Evolutionary conservation across 2,888 invertebrate species (phyloP), one percentile per base, ranked within the genome.

Genomic region (Phlogophora meticulosa): DNA sequence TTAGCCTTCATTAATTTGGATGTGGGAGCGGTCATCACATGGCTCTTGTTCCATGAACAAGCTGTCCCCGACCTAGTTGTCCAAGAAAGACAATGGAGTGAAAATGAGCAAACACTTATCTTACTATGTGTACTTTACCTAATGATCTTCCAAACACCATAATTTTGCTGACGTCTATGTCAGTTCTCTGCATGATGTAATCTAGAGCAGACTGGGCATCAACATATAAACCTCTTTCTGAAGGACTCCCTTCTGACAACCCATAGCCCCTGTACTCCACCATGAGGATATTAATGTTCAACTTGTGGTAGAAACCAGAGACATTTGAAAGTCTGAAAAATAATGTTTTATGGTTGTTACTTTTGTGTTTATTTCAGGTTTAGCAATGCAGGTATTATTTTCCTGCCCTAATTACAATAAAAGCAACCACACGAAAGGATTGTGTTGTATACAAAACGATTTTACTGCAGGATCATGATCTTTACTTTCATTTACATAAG

Each of bases 181-280:
- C 99, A 81, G 96, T 96, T 72, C 99, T 96, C 59, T 97, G 96
- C 85, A 97, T 96, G 32, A 99, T 94, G 94, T 98, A 99, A 86
- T 99, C 98, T 78, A 99, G 96, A 20, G 98, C 98, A 57, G 98
- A 97, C 88, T 97, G 97, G 3, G 98, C 98, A 96, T 99, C 99
- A 88, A 96, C 96, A 85, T 98, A 98, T 2, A 99, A 93, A 4
- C 99, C 99, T 81, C 96, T 96, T 92, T 99, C 99, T 2, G 97
- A 97, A 0, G 99, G 98, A 15, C 96, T 95, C 0, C 99, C 99
- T 84, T 98, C 97, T 7, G 99, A 99, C 28, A 98, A 95, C 0
- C 99, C 99, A 94, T 98, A 99, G 0, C 99, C 99, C 82, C 99
- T 96, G 88, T 99, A 99, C 88, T 99, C 99, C n/a, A 99, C 96